Evolutionary conservation across 37 sponge, comb jelly and placozoan genomes (phyloP).

Genomic region (Oopsacas minuta): DNA sequence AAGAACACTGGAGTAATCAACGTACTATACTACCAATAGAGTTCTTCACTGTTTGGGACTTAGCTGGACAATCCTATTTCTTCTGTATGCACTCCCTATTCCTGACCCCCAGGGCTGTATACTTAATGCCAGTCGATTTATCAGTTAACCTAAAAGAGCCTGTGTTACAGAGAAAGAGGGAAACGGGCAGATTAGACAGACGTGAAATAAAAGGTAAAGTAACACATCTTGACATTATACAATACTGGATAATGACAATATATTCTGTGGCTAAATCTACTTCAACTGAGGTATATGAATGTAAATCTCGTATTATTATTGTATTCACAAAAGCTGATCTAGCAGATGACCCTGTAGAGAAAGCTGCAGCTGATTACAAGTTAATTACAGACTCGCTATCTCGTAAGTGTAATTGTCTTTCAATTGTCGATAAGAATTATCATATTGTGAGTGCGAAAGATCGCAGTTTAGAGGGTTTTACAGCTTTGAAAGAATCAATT

Average conservation of each 20-base stretch:
- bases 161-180: neutral
- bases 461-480: neutral
- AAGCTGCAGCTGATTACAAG: neutral
- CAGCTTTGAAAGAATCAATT: neutral
- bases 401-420: neutral
- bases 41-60: slow-evolving; percentile 2
- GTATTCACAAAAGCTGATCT: slow-evolving; percentile 1
- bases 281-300: neutral
- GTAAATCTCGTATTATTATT: neutral
- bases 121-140: neutral
- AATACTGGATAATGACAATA: slow-evolving; percentile 13
- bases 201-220: neutral
- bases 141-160: neutral
- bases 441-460: slow-evolving; percentile 16
- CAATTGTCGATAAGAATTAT: neutral
- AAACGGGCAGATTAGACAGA: neutral
- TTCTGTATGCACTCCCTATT: slow-evolving; percentile 2
- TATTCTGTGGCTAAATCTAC: slow-evolving; percentile 10
- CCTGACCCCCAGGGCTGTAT: neutral
- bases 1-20: slow-evolving; percentile 14
- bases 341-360: neutral
- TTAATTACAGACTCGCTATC: neutral
- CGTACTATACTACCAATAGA: neutral
- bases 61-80: slow-evolving; percentile 7
- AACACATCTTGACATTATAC: neutral